Conservation (phyloP, 37 sponge, comb jelly and placozoan species). For the Theonella swinhoei region DNA sequence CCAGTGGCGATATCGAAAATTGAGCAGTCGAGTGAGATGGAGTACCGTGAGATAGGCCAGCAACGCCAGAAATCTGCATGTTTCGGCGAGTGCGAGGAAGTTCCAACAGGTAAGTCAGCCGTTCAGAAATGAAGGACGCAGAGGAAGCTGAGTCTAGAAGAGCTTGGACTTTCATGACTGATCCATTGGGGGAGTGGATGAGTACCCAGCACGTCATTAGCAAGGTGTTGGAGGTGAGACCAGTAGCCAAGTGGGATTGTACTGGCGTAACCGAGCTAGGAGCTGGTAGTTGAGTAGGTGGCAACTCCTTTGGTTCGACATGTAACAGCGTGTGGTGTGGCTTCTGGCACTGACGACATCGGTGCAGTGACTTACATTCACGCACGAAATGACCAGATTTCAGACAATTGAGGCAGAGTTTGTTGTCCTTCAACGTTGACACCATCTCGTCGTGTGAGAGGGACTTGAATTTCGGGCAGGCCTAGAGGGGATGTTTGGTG, state of each 20-base stretch:
- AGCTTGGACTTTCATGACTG: slow-evolving; percentile 31
- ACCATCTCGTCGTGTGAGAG: slow-evolving; percentile 30
- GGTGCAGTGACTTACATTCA: slow-evolving; percentile 34
- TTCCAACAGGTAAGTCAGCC: slow-evolving; percentile 22
- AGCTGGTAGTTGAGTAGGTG: not conserved
- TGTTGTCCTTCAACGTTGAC: not conserved
- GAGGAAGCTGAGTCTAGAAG: no score
- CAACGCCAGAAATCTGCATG: slow-evolving; percentile 57
- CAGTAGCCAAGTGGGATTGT: not conserved
- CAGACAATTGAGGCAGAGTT: slow-evolving; percentile 32
- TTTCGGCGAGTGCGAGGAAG: no score
- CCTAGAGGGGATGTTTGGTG: slow-evolving; percentile 27
- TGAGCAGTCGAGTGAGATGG: no score
- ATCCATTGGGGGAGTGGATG: slow-evolving; percentile 25
- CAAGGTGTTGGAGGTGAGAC: slow-evolving; percentile 14
- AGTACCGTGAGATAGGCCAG: no score
- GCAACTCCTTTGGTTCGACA: no score
- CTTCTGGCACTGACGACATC: slow-evolving; percentile 17
- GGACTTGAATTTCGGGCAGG: slow-evolving; percentile 37
- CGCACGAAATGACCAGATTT: slow-evolving; percentile 31
- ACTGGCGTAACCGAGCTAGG: slow-evolving; percentile 5
- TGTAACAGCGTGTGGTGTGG: no score
- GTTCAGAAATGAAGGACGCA: no score
- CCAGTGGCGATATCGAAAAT: slow-evolving; percentile 9
- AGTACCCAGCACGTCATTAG: slow-evolving; percentile 48